Base-by-base conservation (phyloP, 2,888 invertebrate species). In the Dynastes maya region DNA sequence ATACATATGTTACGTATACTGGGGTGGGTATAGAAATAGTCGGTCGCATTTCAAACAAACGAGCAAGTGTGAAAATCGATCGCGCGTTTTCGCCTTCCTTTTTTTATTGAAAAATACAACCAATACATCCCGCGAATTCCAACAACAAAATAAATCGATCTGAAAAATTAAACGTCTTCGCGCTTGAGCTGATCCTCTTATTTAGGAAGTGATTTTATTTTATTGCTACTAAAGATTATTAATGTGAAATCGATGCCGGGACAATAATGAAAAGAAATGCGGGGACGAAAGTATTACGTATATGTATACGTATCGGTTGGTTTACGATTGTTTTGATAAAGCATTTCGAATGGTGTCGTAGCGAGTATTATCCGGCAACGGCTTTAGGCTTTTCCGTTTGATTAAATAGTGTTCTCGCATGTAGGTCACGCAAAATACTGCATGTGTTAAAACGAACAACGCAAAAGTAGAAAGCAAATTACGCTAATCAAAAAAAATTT, bases 381-480 rank as follows among this genome's bases (percentile, higher is more conserved):
- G 11, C 45, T 45, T 45, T 45, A 11, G 45, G 45, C 6, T 45
- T 45, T 45, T 45, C 45, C 8, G 6, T 45, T 45, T 45, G 45
- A 45, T 45, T 45, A 45, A 45, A 11, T 45, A 45, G 45, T 45
- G 11, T 11, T 45, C 45, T 11, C 45, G 45, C 45, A 45, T 11
- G 11, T 8, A 8, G 45, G 45, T 45, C 45, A 11, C 11, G 11
- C 45, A 8, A 45, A 45, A 11, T 45, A 84, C 82, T 83, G 83
- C 82, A 83, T 82, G 81, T 84, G 83, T 83, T 84, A 84, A 82
- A 45, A 45, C 9, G 45, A 45, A 11, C 45, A 45, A 45, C 45
- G 11, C 8, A 45, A 2, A 45, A 5, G 32, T 37, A 5, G 32
- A 37, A 37, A 37, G 5, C 32, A 37, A 37, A 37, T 37, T 37